phyloP scores from a whole-genome alignment of 2,888 invertebrate species.

The Aphrophora alni region DNA sequence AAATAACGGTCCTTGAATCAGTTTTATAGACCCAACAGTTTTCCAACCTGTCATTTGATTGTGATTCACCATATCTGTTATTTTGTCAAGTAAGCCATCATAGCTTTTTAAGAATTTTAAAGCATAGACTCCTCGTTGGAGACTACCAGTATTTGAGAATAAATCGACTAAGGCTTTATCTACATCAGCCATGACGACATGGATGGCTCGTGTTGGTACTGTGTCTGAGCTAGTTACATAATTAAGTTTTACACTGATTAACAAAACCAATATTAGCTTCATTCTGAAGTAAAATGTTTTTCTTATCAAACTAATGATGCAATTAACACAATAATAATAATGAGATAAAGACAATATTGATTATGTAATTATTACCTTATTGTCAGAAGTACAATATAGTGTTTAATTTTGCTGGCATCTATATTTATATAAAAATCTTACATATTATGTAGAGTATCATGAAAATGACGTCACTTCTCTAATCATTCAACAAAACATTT shows the following conservation, averaged over 20 bases:
- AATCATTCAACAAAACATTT: too few relatives aligned
- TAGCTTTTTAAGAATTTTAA: not conserved
- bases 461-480: too few relatives aligned
- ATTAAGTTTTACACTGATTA: not conserved
- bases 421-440: too few relatives aligned
- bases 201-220: not conserved
- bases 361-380: too few relatives aligned
- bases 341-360: too few relatives aligned
- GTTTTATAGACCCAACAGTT: not conserved
- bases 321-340: too few relatives aligned
- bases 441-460: too few relatives aligned
- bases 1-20: not conserved
- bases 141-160: not conserved
- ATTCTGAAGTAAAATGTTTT: not conserved
- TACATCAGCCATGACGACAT: not conserved
- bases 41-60: not conserved
- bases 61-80: not conserved
- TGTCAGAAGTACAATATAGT: too few relatives aligned
- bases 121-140: not conserved
- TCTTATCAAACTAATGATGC: too few relatives aligned
- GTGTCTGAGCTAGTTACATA: not conserved
- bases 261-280: not conserved
- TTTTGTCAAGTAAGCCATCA: not conserved
- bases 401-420: too few relatives aligned
- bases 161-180: not conserved